These are phyloP conservation scores for Taphrorychus bicolor DNA, from an alignment of 2,888 invertebrate genomes.

Conservation along the genomic window DNA sequence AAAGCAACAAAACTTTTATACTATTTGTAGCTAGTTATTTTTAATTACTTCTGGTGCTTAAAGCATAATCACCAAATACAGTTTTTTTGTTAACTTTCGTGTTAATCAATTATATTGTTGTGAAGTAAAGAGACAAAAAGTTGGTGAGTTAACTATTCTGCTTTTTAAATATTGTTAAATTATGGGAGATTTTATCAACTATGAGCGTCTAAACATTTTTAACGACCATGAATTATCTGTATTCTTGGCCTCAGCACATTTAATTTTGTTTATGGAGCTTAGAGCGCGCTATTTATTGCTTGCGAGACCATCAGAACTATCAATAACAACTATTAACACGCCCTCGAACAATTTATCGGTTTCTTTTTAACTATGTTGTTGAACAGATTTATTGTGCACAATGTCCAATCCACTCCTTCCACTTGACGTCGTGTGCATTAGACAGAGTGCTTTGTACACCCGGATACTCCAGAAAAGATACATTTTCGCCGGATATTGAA, in stretches of 20 bases:
- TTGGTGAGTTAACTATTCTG: too few species aligned
- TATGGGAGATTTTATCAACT: too few species aligned
- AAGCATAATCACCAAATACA: too few species aligned
- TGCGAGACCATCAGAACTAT: constrained; percentile 21
- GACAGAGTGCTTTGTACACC: constrained; percentile 4
- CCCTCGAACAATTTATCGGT: constrained; percentile 14
- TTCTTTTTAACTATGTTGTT: constrained; percentile 23
- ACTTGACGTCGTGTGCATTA: constrained; percentile 14
- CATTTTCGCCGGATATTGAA: constrained; percentile 7
- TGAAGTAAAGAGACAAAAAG: too few species aligned
- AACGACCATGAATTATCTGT: neutral
- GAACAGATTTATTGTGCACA: constrained; percentile 4
- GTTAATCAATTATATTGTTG: too few species aligned
- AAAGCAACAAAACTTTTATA: too few species aligned
- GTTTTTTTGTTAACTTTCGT: too few species aligned
- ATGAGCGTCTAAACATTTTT: too few species aligned
- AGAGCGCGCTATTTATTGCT: constrained; percentile 13
- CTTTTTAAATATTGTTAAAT: too few species aligned
- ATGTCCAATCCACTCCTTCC: constrained; percentile 6
- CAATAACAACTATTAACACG: constrained; percentile 34
- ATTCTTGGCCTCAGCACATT: neutral
- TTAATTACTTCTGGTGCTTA: too few species aligned
- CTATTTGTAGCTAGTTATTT: too few species aligned
- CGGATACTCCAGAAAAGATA: constrained; percentile 6
- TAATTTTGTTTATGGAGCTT: constrained; percentile 22